Conservation (phyloP, 2,113 vertebrate genomes). For the Lagopus leucura region DNA sequence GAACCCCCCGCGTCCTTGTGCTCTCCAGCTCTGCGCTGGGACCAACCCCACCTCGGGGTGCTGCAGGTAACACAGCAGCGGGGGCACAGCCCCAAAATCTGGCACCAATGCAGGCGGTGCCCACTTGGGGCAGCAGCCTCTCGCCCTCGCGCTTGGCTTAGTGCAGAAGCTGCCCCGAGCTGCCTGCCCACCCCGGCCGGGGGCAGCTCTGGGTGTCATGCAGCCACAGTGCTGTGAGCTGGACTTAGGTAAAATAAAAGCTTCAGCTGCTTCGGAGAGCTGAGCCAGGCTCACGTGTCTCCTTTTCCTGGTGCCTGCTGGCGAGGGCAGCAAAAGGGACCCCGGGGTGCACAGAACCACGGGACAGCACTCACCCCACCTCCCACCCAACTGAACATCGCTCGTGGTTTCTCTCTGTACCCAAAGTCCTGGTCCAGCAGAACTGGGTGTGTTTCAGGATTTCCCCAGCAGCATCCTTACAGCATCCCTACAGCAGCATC, state of each 20-base stretch:
- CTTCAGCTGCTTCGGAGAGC: constrained; percentile 55
- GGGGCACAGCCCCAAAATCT: accelerated
- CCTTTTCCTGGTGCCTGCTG: neutral
- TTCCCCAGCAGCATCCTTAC: neutral
- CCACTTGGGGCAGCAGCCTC: neutral
- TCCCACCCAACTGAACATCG: neutral
- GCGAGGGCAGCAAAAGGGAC: neutral
- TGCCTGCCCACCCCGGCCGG: neutral
- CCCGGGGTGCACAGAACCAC: accelerated
- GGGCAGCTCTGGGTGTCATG: neutral
- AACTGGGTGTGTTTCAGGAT: neutral
- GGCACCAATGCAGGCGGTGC: neutral
- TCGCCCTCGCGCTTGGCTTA: neutral
- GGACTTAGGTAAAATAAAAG: constrained; percentile 58
- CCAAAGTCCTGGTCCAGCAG: neutral
- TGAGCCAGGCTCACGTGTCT: neutral
- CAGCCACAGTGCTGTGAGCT: neutral
- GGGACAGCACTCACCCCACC: neutral
- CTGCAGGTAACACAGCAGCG: neutral
- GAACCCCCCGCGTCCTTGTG: neutral
- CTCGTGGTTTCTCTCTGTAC: accelerated
- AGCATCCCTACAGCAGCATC: neutral
- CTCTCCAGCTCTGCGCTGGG: neutral
- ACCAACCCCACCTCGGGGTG: accelerated
- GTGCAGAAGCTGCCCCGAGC: neutral